Evolutionary conservation across 1,140 invertebrate species (phyloP).

Genomic region (Lordiphosa clarofinis): DNA sequence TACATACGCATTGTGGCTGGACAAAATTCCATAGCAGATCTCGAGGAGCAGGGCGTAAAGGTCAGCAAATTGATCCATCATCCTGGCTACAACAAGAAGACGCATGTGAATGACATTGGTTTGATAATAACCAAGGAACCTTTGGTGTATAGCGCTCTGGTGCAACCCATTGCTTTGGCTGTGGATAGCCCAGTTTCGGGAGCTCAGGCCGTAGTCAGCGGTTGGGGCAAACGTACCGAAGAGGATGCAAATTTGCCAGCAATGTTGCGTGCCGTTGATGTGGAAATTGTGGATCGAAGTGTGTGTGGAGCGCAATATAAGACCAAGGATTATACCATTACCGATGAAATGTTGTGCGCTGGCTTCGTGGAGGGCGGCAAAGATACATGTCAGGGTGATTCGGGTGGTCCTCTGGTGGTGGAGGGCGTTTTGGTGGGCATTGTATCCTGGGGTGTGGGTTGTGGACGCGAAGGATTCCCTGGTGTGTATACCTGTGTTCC

Average conservation of each 20-base stretch:
- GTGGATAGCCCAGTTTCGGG: constrained; percentile 24
- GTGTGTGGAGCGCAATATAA: constrained; percentile 52
- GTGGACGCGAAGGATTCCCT: constrained; percentile 55
- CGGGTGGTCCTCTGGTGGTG: constrained; percentile 51
- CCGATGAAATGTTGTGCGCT: constrained; percentile 86
- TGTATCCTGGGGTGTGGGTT: constrained; percentile 63
- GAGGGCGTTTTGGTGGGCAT: constrained; percentile 54
- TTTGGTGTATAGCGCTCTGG: constrained; percentile 29
- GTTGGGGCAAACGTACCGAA: constrained; percentile 80
- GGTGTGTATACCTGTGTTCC: constrained; percentile 57
- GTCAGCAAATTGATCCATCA: constrained; percentile 59
- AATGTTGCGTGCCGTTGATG: constrained; percentile 55
- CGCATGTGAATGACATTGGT: constrained; percentile 72
- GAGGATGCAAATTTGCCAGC: constrained; percentile 44
- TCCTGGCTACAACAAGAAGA: constrained; percentile 55
- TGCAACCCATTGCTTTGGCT: constrained; percentile 64
- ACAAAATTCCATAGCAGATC: constrained; percentile 56
- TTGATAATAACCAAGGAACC: constrained; percentile 59
- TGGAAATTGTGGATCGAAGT: constrained; percentile 78
- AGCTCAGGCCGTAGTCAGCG: constrained; percentile 75
- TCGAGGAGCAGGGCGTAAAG: constrained; percentile 56
- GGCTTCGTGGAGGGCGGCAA: constrained; percentile 78
- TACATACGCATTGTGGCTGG: constrained; percentile 58
- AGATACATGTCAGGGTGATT: constrained; percentile 57
- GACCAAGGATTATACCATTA: constrained; percentile 80